Conservation (phyloP, 2,113 vertebrate genomes). For the Cyanoramphus novaezelandiae region DNA sequence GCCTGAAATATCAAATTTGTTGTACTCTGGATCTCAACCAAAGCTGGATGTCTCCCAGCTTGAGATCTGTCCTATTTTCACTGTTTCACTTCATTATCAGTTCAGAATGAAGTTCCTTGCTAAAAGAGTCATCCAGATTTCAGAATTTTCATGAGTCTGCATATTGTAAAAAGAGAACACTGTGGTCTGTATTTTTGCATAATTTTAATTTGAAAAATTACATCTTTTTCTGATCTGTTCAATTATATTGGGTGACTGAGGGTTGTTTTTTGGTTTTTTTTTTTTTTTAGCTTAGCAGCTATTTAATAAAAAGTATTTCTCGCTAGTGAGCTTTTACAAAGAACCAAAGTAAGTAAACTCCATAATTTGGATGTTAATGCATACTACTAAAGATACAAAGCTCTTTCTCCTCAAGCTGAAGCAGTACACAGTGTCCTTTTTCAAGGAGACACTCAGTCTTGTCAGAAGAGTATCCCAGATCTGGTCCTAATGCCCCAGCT, state of each 20-base stretch:
- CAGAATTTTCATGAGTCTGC: background rate
- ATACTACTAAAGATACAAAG: background rate
- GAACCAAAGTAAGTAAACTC: background rate
- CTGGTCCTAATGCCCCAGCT: fast-evolving
- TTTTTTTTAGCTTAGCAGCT: background rate
- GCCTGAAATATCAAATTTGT: background rate
- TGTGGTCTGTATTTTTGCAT: background rate
- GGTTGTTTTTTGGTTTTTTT: too few species aligned
- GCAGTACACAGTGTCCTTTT: background rate
- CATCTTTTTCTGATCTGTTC: background rate
- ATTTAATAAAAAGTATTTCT: background rate
- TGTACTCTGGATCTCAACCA: background rate
- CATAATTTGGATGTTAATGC: background rate
- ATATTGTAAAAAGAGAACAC: background rate
- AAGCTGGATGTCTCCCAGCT: background rate
- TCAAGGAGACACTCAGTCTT: fast-evolving
- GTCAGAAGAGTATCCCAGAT: background rate
- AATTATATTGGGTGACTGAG: fast-evolving
- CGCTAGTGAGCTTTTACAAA: background rate
- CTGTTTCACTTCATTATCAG: background rate
- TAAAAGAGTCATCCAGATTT: background rate
- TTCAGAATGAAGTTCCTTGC: background rate
- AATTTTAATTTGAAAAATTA: background rate
- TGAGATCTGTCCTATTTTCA: background rate
- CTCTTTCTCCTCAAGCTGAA: background rate